These are phyloP conservation scores for Phalacrocorax carbo DNA, from an alignment of 2,113 vertebrate species.

Conservation along the genomic window DNA sequence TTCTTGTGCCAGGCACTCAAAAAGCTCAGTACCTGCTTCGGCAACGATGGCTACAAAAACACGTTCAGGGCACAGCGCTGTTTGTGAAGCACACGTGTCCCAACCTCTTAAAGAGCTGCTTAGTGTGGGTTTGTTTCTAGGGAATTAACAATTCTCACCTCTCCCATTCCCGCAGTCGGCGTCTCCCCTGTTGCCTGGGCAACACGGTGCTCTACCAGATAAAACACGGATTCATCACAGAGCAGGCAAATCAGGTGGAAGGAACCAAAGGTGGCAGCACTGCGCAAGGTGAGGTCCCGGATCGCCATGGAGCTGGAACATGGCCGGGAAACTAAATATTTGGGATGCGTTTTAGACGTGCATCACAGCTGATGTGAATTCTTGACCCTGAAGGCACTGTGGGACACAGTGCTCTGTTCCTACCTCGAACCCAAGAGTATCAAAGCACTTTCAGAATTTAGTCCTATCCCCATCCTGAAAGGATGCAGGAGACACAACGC, in stretches of 20 bases:
- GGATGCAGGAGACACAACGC: background rate
- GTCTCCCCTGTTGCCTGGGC: too few species aligned
- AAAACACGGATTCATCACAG: too few species aligned
- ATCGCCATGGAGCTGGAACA: conserved; percentile 95
- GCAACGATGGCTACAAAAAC: background rate
- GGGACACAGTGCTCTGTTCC: background rate
- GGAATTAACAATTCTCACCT: conserved; percentile 76
- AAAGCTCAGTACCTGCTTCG: background rate
- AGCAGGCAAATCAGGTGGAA: conserved; percentile 97
- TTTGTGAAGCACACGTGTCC: rapidly evolving
- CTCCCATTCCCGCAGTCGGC: too few species aligned
- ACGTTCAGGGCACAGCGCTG: rapidly evolving
- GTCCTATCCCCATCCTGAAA: background rate
- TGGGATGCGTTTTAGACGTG: background rate
- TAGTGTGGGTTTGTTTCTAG: background rate
- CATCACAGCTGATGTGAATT: rapidly evolving
- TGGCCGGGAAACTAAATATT: background rate
- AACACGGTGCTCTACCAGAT: too few species aligned
- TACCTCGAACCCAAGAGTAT: background rate
- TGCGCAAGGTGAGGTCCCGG: conserved; percentile 94
- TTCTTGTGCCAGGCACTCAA: background rate
- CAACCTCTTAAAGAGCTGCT: background rate
- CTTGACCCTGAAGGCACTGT: background rate
- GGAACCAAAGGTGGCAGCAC: conserved; percentile 95
- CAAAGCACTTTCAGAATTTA: background rate